phyloP scores from a whole-genome alignment of 2,888 invertebrate species.

The Diaphora mendica region DNA sequence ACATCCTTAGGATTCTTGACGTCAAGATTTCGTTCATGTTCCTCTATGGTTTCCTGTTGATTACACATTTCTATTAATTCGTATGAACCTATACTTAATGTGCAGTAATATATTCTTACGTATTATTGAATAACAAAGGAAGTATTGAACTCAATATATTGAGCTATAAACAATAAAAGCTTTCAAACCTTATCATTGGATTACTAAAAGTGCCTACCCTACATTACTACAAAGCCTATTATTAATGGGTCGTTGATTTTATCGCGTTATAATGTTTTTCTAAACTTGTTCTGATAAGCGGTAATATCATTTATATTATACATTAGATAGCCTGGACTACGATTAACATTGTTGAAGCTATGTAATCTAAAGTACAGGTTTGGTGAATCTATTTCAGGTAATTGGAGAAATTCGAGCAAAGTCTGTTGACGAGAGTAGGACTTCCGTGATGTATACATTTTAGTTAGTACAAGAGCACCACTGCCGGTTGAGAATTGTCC shows the following conservation, averaged over 20 bases:
- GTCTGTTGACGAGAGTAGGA: too few species aligned
- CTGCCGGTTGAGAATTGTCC: not conserved
- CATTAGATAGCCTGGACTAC: not conserved
- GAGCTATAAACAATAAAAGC: not conserved
- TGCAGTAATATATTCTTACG: not conserved
- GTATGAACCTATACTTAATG: not conserved
- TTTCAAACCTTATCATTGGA: constrained; percentile 5
- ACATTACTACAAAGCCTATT: not conserved
- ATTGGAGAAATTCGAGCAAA: not conserved
- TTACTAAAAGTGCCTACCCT: not conserved
- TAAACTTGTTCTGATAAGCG: not conserved
- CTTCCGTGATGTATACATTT: too few species aligned
- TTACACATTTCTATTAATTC: constrained; percentile 16
- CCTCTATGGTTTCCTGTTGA: constrained; percentile 81
- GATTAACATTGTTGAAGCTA: not conserved
- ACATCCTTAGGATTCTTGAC: constrained; percentile 85
- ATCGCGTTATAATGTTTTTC: not conserved
- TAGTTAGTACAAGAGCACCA: too few species aligned
- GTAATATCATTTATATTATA: not conserved
- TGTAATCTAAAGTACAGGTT: not conserved
- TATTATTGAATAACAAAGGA: not conserved
- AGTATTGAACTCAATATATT: constrained; percentile 2
- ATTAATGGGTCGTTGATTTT: not conserved
- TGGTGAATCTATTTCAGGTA: not conserved
- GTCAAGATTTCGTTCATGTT: constrained; percentile 80